A percentile compares a stretch with the other conserved stretches of the same genome.
These are phyloP conservation scores for Ephialtes manifestator DNA, from an alignment of 2,888 invertebrate genomes.

Conservation along the genomic window DNA sequence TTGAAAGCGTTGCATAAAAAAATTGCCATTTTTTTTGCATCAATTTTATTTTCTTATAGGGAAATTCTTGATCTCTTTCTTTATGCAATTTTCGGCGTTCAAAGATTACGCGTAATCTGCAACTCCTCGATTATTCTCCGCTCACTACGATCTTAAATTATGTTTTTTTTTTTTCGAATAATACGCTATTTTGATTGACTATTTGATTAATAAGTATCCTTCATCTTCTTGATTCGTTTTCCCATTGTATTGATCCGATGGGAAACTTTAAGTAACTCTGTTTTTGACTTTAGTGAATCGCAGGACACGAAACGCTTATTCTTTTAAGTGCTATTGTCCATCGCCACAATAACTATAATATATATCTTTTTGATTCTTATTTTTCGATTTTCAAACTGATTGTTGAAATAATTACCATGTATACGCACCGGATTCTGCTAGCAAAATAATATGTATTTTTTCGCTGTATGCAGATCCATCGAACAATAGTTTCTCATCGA, in stretches of 20 bases:
- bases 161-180: slow-evolving; percentile 34
- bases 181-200: slow-evolving; percentile 70
- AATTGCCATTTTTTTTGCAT: background rate
- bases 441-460: slow-evolving; percentile 11
- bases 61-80: background rate
- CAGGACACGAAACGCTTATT: slow-evolving; percentile 5
- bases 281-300: background rate
- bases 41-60: background rate
- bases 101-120: background rate
- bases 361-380: slow-evolving; percentile 30
- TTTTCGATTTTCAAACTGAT: slow-evolving; percentile 32
- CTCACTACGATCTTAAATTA: slow-evolving; percentile 51
- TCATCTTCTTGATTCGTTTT: slow-evolving; percentile 16
- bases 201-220: slow-evolving; percentile 68
- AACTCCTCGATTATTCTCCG: slow-evolving; percentile 20
- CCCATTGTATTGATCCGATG: background rate
- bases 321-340: slow-evolving; percentile 57
- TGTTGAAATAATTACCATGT: slow-evolving; percentile 53
- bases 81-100: slow-evolving; percentile 22
- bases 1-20: background rate
- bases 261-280: slow-evolving; percentile 42
- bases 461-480: slow-evolving; percentile 32
- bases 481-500: background rate
- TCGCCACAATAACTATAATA: slow-evolving; percentile 45
- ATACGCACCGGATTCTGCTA: slow-evolving; percentile 31